These are phyloP conservation scores for Pelecanoides urinatrix DNA, from an alignment of 2,113 vertebrate species.

Conservation along the genomic window DNA sequence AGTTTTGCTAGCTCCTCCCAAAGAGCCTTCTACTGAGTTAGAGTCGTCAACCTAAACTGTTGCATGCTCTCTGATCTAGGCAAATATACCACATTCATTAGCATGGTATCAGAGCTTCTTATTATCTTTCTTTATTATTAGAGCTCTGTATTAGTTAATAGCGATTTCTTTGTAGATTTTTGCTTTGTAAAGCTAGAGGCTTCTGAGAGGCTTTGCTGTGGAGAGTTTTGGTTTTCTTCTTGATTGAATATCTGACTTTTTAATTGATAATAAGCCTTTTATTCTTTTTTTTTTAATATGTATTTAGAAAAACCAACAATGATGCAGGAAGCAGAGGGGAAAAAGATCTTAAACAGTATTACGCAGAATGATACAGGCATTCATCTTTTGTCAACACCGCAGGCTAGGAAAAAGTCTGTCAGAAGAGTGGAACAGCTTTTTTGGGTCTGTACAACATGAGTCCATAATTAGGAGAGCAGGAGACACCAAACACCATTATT, in stretches of 20 bases:
- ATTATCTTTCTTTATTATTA: neutral
- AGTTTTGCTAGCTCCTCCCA: neutral
- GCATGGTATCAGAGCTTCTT: neutral
- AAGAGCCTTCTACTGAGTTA: neutral
- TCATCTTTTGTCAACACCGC: neutral
- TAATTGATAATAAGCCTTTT: neutral
- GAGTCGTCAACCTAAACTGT: neutral
- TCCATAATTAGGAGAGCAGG: neutral
- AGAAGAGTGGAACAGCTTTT: neutral
- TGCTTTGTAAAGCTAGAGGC: neutral
- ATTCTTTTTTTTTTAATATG: neutral
- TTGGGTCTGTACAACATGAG: neutral
- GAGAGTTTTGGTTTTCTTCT: neutral
- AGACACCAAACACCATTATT: neutral
- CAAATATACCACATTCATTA: neutral
- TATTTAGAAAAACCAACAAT: accelerated
- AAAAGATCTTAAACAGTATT: neutral
- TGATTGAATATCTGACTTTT: neutral
- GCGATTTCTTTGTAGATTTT: neutral
- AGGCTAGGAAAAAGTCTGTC: neutral
- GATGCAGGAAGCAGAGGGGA: neutral
- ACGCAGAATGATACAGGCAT: neutral
- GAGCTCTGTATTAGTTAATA: neutral
- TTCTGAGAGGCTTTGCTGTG: neutral
- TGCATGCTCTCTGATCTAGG: neutral